Evolutionary conservation across 53 echinoderm and acorn worm genomes (phyloP).

Genomic region (Astropecten irregularis): DNA sequence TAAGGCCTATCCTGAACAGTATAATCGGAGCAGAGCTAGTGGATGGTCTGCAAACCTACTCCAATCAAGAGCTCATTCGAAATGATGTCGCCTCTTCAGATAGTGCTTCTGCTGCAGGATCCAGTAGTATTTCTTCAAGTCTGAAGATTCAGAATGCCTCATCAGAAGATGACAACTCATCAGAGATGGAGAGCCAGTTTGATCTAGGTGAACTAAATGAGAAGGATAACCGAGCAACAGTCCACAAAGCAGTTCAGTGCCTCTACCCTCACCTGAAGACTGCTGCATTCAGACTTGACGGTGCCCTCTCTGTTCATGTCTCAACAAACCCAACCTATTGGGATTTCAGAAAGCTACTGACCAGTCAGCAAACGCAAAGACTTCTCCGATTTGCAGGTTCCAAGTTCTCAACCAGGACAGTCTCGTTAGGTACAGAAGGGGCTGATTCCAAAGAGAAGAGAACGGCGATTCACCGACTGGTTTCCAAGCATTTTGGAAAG

Average conservation of each 20-base stretch:
- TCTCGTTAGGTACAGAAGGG: neutral
- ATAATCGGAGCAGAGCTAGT: neutral
- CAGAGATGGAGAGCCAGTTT: neutral
- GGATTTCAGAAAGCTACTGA: slow-evolving; percentile 33
- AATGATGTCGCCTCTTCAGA: neutral
- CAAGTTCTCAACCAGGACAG: slow-evolving; percentile 34
- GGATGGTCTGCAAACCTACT: slow-evolving; percentile 1
- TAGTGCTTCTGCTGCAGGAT: neutral
- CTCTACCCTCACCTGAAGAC: slow-evolving; percentile 69
- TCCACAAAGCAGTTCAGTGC: slow-evolving; percentile 59
- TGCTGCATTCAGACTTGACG: neutral
- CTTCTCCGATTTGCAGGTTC: slow-evolving; percentile 62
- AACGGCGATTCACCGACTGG: slow-evolving; percentile 68
- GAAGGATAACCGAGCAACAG: slow-evolving; percentile 52
- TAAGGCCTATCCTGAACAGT: neutral
- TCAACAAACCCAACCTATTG: slow-evolving; percentile 38
- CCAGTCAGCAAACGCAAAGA: slow-evolving; percentile 14
- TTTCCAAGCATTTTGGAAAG: slow-evolving; percentile 78
- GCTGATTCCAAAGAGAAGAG: slow-evolving; percentile 54
- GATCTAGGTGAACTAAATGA: slow-evolving; percentile 37
- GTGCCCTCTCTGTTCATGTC: slow-evolving; percentile 39
- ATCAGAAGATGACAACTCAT: neutral
- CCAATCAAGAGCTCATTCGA: neutral
- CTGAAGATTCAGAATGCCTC: neutral
- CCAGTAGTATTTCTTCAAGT: no score